Evolutionary conservation across 1,140 invertebrate species (phyloP).

Genomic region (Diorhabda elongata): DNA sequence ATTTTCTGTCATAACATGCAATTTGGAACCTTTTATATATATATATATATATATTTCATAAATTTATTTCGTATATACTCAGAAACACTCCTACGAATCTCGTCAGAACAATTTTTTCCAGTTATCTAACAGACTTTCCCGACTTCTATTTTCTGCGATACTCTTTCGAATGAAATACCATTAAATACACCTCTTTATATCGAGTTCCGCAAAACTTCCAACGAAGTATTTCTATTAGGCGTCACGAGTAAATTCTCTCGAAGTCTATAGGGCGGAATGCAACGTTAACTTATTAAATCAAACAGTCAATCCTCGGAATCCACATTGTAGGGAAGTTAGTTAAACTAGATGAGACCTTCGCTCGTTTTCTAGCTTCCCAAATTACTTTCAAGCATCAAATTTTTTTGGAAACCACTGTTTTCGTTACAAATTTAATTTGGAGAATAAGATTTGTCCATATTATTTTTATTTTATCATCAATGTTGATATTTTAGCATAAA

Average conservation of each 20-base stretch:
- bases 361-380: no score
- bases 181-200: conserved; percentile 1
- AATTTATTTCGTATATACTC: background rate
- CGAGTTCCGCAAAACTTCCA: background rate
- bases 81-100: background rate
- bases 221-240: background rate
- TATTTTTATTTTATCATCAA: no score
- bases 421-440: no score
- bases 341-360: no score
- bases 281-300: conserved; percentile 1
- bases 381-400: no score
- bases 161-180: background rate
- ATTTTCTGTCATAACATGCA: no score
- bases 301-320: background rate
- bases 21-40: no score
- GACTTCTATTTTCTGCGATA: background rate
- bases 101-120: background rate
- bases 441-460: no score
- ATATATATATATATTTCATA: background rate
- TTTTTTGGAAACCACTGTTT: no score
- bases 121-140: background rate
- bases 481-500: no score
- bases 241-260: background rate
- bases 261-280: background rate
- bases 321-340: no score